Base-by-base conservation (phyloP, 2,888 invertebrate species). In the Mallateleia sp. region DNA sequence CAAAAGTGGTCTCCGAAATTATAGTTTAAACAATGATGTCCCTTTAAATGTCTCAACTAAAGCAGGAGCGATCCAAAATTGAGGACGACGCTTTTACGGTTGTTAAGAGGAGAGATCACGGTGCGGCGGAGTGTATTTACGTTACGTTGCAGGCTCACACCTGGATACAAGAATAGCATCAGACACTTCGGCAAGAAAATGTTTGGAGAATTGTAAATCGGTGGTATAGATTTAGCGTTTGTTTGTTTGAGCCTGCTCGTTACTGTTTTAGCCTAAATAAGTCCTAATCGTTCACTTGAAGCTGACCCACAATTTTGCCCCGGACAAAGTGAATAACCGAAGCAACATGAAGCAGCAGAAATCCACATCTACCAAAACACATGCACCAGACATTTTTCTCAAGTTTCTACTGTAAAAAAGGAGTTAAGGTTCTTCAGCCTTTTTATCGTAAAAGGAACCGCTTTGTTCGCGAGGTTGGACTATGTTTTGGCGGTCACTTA, bases 161-260 rank as follows among this genome's bases (percentile, higher is more conserved):
- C 94, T 94, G 94, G 94, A 89, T 90, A 89, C 92, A 91, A 91
- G 92, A 94, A 94, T 94, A 94, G 93, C 92, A 87, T 78, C 89
- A 89, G 81, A 88, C 83, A 67, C 60, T 81, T 82, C n/a, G 22
- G 25, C 64, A 64, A 80, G 83, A 84, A 74, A 75, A 72, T 62
- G 67, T 72, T 81, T 72, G 52, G 15, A 72, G 34, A 71, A 78
- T 25, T 60, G 74, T 69, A 67, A 71, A 71, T 42, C 64, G 50
- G 67, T 42, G 58, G 67, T 28, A 24, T 64, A 67, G 50, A 78
- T 81, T 77, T 47, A 72, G 50, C 54, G 25, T 54, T 60, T 54
- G 62, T 71, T 77, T 75, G 69, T 75, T 75, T 69, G 75, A 62
- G 20, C 54, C 38, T 56, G 7, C 15, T 11, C 38, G 18, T 38